phyloP scores from a whole-genome alignment of 1,140 invertebrate species.

The Drosophila obscura region DNA sequence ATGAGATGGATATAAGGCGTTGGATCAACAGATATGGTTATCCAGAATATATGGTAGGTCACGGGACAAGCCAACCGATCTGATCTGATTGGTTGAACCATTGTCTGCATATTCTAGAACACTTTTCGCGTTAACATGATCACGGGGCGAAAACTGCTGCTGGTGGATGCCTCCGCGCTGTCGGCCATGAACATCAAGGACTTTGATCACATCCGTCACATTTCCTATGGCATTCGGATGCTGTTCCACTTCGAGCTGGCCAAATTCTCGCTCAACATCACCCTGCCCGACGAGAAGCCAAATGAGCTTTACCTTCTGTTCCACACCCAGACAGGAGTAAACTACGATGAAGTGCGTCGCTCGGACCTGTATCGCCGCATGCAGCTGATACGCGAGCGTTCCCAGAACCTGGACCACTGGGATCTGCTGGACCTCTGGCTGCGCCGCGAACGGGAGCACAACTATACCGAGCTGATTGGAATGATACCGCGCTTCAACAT shows the following conservation, averaged over 20 bases:
- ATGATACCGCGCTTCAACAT: conserved; percentile 13
- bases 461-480: conserved; percentile 36
- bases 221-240: conserved; percentile 62
- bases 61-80: background rate
- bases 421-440: conserved; percentile 61
- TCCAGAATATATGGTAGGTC: conserved; percentile 68
- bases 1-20: conserved; percentile 48
- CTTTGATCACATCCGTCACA: conserved; percentile 65
- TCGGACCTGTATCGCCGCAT: conserved; percentile 63
- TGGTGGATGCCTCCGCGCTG: conserved; percentile 66
- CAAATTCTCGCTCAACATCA: conserved; percentile 53
- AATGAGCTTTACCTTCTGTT: conserved; percentile 66
- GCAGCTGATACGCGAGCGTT: conserved; percentile 49
- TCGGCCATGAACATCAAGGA: conserved; percentile 70
- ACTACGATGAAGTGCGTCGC: conserved; percentile 54
- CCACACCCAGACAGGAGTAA: conserved; percentile 60
- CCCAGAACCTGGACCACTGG: conserved; percentile 61
- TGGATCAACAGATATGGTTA: conserved; percentile 65
- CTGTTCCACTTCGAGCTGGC: conserved; percentile 68
- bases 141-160: conserved; percentile 56
- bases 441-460: conserved; percentile 44
- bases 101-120: conserved; percentile 31
- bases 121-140: conserved; percentile 68
- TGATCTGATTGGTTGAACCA: no score
- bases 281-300: conserved; percentile 54